A percentile compares a stretch with the other conserved stretches of the same genome.
These are phyloP conservation scores for Sterrhoptilus dennistouni DNA, from an alignment of 2,113 vertebrate genomes.

Conservation along the genomic window DNA sequence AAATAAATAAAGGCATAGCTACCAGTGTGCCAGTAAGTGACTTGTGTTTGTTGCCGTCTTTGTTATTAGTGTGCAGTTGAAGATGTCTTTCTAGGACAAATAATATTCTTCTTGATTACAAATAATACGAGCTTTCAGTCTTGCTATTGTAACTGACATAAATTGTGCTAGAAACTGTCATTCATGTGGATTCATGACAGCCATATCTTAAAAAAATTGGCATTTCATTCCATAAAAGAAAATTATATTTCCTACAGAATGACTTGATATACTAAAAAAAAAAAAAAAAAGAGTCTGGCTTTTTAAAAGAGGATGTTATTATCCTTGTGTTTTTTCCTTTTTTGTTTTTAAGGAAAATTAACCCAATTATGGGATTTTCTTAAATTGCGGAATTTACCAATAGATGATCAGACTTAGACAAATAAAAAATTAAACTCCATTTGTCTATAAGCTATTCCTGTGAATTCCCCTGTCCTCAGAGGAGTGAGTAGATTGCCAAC, in stretches of 20 bases:
- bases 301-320: neutral
- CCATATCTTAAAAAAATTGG: neutral
- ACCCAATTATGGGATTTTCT: neutral
- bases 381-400: neutral
- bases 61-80: neutral
- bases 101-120: neutral
- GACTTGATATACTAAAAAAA: neutral
- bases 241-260: neutral
- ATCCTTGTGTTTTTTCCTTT: neutral
- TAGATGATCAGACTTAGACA: neutral
- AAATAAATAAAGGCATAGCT: neutral
- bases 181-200: neutral
- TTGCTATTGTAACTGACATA: slow-evolving; percentile 10
- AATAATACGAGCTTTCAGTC: slow-evolving; percentile 35
- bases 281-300: neutral
- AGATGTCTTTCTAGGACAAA: neutral
- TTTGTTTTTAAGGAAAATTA: neutral
- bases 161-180: neutral
- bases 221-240: neutral
- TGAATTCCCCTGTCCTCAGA: neutral
- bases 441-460: neutral
- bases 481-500: neutral
- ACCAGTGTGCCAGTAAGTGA: neutral
- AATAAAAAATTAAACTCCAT: neutral
- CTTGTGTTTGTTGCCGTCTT: neutral